Evolutionary conservation across 1,140 invertebrate species (phyloP), one percentile per base, ranked within the genome.

Genomic region (Dolichoris vasculosae): DNA sequence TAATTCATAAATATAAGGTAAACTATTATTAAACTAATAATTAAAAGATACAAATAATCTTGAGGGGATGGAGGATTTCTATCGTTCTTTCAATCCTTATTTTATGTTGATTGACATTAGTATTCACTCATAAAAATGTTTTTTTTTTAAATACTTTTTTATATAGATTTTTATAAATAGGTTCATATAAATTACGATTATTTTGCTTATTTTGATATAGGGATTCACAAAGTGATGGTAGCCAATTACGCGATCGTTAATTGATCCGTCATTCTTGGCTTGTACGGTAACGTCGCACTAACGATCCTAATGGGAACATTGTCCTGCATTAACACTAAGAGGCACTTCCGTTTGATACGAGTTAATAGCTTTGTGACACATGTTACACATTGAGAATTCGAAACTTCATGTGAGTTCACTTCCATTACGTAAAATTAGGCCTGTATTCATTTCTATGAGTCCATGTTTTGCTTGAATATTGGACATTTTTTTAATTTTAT

Each of bases 241-340:
- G 48, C 69, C 86, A 89, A 89, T 89, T 89, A 89, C 86, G 83
- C 84, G 84, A 81, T 76, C 84, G 87, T 86, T 89, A 88, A 89
- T 87, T 89, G 87, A 89, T 89, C 85, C 87, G 87, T 89, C 87
- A 88, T 87, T 40, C 59, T 26, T 63, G 55, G 77, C 87, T 84
- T 84, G 82, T 87, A 82, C 79, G 43, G 64, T 35, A 55, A 80
- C 43, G 82, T 46, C 81, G 71, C 43, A 38, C 35, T 87, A 78
- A 84, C 84, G 86, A 76, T 71, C 48, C 85, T 88, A 89, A 89
- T 89, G 88, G 87, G 55, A 46, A 84, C 87, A 89, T 84, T 84
- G 87, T 87, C 51, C 55, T 71, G 43, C 82, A 83, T 87, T 85
- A 82, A 85, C 83, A 85, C 73, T 89, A 84, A 89, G 88, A 88